Evolutionary conservation across 2,113 vertebrate species (phyloP).

Genomic region (Actenoides lindsayi): DNA sequence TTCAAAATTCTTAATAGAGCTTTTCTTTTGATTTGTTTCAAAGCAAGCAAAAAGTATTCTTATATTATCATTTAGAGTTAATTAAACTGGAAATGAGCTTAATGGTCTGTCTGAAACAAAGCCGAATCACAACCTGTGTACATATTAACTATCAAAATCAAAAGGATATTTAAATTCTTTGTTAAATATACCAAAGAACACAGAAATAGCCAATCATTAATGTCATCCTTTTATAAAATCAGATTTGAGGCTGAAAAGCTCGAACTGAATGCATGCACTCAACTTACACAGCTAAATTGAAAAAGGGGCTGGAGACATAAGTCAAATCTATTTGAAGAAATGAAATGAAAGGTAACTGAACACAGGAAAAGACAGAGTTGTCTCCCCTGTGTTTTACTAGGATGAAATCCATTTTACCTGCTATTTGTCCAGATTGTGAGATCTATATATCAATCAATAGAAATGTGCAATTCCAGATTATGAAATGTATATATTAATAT

Average conservation of each 20-base stretch:
- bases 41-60: slow-evolving; percentile 41
- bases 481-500: not conserved
- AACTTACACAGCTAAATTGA: not conserved
- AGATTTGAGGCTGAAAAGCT: not conserved
- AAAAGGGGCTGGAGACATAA: not conserved
- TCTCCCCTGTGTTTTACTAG: not conserved
- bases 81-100: slow-evolving; percentile 59
- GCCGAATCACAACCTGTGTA: slow-evolving; percentile 30
- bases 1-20: not conserved
- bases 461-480: not conserved
- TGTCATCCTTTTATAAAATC: not conserved
- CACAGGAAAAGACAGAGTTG: not conserved
- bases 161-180: not conserved
- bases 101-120: slow-evolving; percentile 48
- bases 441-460: not conserved
- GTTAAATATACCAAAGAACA: not conserved
- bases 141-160: slow-evolving; percentile 4
- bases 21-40: slow-evolving; percentile 44
- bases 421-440: not conserved
- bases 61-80: slow-evolving; percentile 29
- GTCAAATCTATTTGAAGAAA: not conserved
- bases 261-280: not conserved
- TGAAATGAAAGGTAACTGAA: not conserved
- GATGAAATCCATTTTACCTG: not conserved
- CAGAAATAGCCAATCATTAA: not conserved